Evolutionary conservation across 2,888 invertebrate species (phyloP), one percentile per base, ranked within the genome.

Genomic region (Prionchulus punctatus): DNA sequence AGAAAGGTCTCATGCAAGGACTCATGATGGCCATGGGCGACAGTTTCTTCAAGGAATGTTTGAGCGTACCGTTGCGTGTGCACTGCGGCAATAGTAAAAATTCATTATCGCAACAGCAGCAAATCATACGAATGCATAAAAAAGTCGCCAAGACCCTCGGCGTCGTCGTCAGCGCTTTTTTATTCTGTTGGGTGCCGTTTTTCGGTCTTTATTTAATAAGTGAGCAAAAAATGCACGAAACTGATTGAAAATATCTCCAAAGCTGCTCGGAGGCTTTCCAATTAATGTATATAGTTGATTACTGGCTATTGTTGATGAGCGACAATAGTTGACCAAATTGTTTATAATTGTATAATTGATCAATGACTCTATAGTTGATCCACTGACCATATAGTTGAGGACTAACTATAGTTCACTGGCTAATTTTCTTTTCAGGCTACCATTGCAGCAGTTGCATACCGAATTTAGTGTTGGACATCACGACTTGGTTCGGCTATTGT

Each of bases 131-230:
- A 42, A 71, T 70, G 48, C 73, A 75, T 57, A 71, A 74, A 54
- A 76, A 79, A 62, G 79, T 79, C 2, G 79, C 78, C 1, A 70
- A 77, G 43, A 79, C 79, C 58, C 70, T 79, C 3, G 79, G 79
- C 0, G 78, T 79, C 18, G 79, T 79, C 54, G 76, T 78, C 66
- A 77, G 78, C 25, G 78, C 77, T 1, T 79, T 79, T 63, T 73
- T 79, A 1, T 65, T 78, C 54, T 79, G 79, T 63, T 79, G 79
- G 74, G 69, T 79, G 28, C 79, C 79, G n/a, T 79, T 79, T 66
- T 79, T 79, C 64, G 73, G 76, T 42, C 68, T 78, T 3, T 79
- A 79, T 64, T 70, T 78, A 54, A 76, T 78, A 25, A 77, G 78
- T 60, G 74, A 77, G 47, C 76, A 3, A 7, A 7, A 15, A 7